Evolutionary conservation across 2,888 invertebrate species (phyloP), one percentile per base, ranked within the genome.

Genomic region (Drosophila ustulata): DNA sequence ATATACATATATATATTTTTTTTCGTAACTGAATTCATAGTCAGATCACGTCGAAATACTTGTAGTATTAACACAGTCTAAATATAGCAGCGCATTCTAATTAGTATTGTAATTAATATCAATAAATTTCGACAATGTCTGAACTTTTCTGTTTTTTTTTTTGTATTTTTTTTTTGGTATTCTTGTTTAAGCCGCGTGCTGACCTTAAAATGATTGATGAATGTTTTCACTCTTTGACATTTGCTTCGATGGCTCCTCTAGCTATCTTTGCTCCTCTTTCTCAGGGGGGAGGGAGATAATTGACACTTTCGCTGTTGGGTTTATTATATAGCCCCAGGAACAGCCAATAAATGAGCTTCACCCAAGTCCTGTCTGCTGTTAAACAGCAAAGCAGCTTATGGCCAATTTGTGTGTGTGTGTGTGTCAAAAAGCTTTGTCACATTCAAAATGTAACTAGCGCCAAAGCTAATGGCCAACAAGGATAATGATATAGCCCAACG

Each of bases 131-230:
- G 69, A 63, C 62, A 74, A 28, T 65, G 69, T 50, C 74, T 71
- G 50, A 75, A 67, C 50, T 66, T 68, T 43, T 41, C 30, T 30
- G 30, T 30, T 30, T 6, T 30, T 3, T 8, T 30, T 8, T 30
- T 8, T 30, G 1, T n/a, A 11, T 4, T 34, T 34, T 11, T 11
- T 4, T 37, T 37, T 4, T 37, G 2, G 30, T 6, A 30, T 34
- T 41, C 7, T 41, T 37, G 13, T 50, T 23, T 47, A 57, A 39
- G 39, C 47, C 41, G 52, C 25, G 63, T 68, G 57, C 62, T 81
- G 88, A 88, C 82, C 82, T 82, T 84, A 71, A 82, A 64, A 88
- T 84, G 84, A 84, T 84, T 84, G 84, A 84, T 84, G 89, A 88
- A 75, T 83, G 53, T 88, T 82, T 86, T 88, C 75, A 80, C 83